These are phyloP conservation scores for Andrena haemorrhoa DNA, from an alignment of 2,888 invertebrate genomes.

Conservation along the genomic window DNA sequence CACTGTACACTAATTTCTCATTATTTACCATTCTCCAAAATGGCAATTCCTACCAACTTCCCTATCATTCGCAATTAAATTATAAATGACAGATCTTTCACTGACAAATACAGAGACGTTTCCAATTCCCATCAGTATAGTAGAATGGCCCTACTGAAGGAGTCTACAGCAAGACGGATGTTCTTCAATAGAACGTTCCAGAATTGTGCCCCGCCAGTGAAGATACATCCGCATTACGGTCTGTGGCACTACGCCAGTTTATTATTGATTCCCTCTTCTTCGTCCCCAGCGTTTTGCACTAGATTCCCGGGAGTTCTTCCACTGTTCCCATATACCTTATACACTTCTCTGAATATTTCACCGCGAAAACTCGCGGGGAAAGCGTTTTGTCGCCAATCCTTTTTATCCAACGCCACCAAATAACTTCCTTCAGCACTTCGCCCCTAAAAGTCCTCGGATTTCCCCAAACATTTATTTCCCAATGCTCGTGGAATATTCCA, in stretches of 20 bases:
- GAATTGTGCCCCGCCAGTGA: conserved; percentile 12
- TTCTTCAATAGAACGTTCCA: conserved; percentile 28
- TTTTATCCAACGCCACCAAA: background rate
- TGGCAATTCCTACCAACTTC: no score
- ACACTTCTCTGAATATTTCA: background rate
- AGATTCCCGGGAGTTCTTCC: conserved; percentile 8
- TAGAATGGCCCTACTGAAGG: background rate
- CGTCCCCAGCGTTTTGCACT: conserved; percentile 24
- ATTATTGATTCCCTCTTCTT: conserved; percentile 54
- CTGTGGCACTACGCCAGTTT: conserved; percentile 52
- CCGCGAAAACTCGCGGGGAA: background rate
- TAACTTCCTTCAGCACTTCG: background rate
- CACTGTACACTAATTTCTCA: no score
- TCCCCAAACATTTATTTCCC: background rate
- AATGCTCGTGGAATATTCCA: no score
- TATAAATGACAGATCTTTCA: conserved; percentile 1
- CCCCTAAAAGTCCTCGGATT: background rate
- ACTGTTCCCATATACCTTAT: conserved; percentile 4
- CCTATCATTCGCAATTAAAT: background rate
- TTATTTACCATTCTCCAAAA: no score
- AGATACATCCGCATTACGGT: conserved; percentile 46
- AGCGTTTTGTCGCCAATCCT: background rate
- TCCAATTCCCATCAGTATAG: background rate
- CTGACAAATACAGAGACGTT: background rate
- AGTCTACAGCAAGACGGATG: conserved; percentile 4